These are phyloP conservation scores for Pavo muticus DNA, from an alignment of 2,113 vertebrate genomes.

Conservation along the genomic window DNA sequence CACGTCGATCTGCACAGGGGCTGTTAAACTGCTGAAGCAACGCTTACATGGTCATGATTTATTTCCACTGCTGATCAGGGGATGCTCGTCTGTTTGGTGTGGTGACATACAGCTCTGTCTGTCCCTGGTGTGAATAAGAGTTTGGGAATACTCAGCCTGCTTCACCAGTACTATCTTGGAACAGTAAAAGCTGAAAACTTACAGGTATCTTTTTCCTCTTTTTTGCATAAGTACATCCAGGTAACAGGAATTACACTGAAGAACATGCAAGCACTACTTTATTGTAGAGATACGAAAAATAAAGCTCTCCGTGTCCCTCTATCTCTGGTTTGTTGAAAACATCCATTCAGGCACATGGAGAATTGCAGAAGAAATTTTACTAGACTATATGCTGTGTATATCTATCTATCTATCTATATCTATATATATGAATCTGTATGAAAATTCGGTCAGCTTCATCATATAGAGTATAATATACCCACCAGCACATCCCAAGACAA, in stretches of 20 bases:
- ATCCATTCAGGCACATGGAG: neutral
- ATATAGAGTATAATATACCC: neutral
- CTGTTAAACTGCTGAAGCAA: neutral
- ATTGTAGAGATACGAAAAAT: neutral
- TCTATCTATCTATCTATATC: too few species aligned
- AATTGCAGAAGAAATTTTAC: neutral
- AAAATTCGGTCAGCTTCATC: neutral
- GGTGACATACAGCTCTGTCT: neutral
- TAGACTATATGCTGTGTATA: neutral
- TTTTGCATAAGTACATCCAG: neutral
- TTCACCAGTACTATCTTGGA: neutral
- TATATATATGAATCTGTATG: too few species aligned
- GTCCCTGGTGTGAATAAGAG: neutral
- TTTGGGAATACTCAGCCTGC: neutral
- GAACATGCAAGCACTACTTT: neutral
- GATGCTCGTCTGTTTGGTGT: neutral
- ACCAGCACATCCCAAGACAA: neutral
- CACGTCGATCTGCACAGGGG: fast-evolving
- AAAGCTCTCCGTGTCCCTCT: slow-evolving; percentile 12
- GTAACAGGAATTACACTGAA: neutral
- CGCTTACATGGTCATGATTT: neutral
- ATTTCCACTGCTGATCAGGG: neutral
- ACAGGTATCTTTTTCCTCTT: neutral
- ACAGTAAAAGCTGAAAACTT: neutral
- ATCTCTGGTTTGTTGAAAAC: neutral